Base-by-base conservation (phyloP, 1,140 invertebrate genomes). In the Drosophila setifemur region DNA sequence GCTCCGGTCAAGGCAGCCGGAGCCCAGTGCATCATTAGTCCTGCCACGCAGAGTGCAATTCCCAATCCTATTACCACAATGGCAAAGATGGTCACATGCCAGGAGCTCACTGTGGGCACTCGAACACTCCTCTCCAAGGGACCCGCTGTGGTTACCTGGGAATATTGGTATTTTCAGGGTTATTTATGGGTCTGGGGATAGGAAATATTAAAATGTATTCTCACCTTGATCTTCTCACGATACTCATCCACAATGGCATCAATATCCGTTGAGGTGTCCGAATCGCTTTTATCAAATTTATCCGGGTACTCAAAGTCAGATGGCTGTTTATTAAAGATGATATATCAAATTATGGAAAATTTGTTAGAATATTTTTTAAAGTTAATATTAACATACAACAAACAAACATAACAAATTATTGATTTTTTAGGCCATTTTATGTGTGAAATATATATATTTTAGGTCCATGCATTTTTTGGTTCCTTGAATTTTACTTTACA, bases 231-330 rank as follows among this genome's bases (percentile, higher is more conserved):
- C 68, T 90, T 90, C 35, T 90, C 88, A 2, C 89, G 63, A 66
- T 90, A 90, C 31, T 90, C 90, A 66, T 90, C 90, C 1, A 90
- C 90, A 40, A 90, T 89, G 14, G 81, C 89, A 73, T 90, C 90
- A 28, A 90, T 90, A 43, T 90, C 90, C 8, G 90, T 90, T 2
- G 90, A 90, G 31, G 85, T 90, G 42, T 90, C 90, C n/a, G 89
- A 89, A 33, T 90, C 89, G 14, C 68, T 73, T 44, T 87, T 81
- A 26, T 90, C 89, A 28, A 89, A 83, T 40, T 89, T 88, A n/a
- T 88, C 88, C 0, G 88, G 79, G 16, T 76, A 90, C 40, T 90
- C 89, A 57, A 90, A 89, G 69, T 90, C 88, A 0, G 89, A 89
- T 7, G 81, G 73, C 88, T 90, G n/a, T n/a, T n/a, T n/a, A n/a